phyloP scores from a whole-genome alignment of 2,797 vertebrate species.

The Moxostoma hubbsi region DNA sequence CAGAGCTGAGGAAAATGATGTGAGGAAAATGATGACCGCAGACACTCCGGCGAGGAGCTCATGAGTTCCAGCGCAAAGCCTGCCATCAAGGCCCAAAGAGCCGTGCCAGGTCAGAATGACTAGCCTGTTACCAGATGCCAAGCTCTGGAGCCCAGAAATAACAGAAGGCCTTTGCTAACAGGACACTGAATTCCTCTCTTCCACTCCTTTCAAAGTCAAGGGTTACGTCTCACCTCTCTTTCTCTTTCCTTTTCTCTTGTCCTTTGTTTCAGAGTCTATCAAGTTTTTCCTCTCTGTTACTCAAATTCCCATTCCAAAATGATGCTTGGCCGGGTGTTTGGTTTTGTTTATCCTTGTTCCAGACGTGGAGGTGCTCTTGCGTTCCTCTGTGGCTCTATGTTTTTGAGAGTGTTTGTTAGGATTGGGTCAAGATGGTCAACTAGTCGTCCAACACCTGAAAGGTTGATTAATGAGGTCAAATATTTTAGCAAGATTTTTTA shows the following conservation, averaged over 20 bases:
- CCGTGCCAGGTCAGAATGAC: slow-evolving; percentile 47
- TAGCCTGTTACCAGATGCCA: slow-evolving; percentile 49
- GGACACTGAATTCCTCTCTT: slow-evolving; percentile 37
- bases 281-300: slow-evolving; percentile 1
- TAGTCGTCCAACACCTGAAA: too few relatives aligned
- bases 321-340: slow-evolving; percentile 2
- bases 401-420: too few relatives aligned
- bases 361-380: background rate
- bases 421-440: too few relatives aligned
- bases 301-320: slow-evolving; percentile 12
- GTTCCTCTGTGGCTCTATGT: too few relatives aligned
- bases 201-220: slow-evolving; percentile 38
- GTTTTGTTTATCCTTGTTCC: slow-evolving; percentile 23
- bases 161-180: slow-evolving; percentile 51
- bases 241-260: slow-evolving; percentile 34
- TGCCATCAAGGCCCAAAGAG: slow-evolving; percentile 34
- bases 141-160: slow-evolving; percentile 52
- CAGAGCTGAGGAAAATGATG: slow-evolving; percentile 43
- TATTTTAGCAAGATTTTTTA: too few relatives aligned
- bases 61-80: slow-evolving; percentile 31
- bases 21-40: slow-evolving; percentile 37
- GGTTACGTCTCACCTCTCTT: slow-evolving; percentile 34
- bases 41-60: slow-evolving; percentile 29
- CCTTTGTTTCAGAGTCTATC: slow-evolving; percentile 26
- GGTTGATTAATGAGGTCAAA: too few relatives aligned